Conservation (phyloP, 2,113 vertebrate species). For the Marcusenius ussheri region DNA sequence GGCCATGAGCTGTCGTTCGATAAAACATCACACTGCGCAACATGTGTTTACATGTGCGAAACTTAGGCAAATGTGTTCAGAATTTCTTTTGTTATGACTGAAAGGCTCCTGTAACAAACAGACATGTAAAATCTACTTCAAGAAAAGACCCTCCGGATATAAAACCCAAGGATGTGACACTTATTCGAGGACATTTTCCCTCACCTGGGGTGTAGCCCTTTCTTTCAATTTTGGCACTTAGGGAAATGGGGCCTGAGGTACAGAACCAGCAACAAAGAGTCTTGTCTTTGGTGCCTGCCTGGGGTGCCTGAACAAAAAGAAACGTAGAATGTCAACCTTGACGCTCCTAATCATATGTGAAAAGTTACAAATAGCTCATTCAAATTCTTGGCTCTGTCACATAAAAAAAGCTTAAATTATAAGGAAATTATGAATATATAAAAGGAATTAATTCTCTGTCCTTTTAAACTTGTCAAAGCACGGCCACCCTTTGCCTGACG, state of each 20-base stretch:
- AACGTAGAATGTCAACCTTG: not conserved
- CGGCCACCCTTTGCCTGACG: not conserved
- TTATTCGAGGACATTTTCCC: not conserved
- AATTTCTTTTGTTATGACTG: not conserved
- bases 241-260: constrained; percentile 99
- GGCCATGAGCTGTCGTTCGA: not conserved
- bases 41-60: not conserved
- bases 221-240: constrained; percentile 99
- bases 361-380: not conserved
- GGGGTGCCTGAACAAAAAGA: constrained; percentile 77
- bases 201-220: constrained; percentile 99
- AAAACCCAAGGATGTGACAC: not conserved
- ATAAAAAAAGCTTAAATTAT: not conserved
- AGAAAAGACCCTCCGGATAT: not conserved
- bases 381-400: not conserved
- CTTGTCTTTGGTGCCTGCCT: constrained; percentile 99
- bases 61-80: not conserved
- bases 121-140: not conserved
- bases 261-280: constrained; percentile 99
- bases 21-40: not conserved
- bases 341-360: not conserved
- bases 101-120: not conserved
- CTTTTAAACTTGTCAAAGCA: not conserved
- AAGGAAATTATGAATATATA: not conserved
- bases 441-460: not conserved